Evolutionary conservation across 2,113 vertebrate species (phyloP).

Genomic region (Sinocyclocheilus grahami): DNA sequence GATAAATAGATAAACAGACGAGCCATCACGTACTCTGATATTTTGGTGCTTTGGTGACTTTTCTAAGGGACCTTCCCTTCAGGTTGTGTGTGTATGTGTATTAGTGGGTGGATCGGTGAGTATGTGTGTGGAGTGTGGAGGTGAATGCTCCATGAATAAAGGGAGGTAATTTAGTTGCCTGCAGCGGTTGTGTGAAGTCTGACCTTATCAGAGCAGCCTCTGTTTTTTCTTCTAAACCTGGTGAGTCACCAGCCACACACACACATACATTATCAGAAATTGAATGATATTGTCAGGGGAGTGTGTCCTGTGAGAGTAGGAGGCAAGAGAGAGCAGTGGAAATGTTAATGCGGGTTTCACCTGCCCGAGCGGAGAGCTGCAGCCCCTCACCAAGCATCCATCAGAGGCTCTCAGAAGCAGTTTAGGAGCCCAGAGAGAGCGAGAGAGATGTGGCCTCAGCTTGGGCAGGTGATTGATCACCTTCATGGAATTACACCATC

Average conservation of each 20-base stretch:
- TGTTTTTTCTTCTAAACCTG: conserved; percentile 64
- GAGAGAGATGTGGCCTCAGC: conserved; percentile 53
- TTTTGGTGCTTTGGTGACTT: conserved; percentile 11
- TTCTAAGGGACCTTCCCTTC: conserved; percentile 28
- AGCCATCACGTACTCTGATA: not conserved
- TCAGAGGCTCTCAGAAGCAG: conserved; percentile 61
- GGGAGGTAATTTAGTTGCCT: conserved; percentile 70
- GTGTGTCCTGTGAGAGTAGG: conserved; percentile 29
- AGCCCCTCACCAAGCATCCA: conserved; percentile 65
- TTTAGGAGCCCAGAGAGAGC: conserved; percentile 59
- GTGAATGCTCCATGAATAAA: conserved; percentile 68
- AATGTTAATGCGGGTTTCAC: conserved; percentile 55
- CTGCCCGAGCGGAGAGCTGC: conserved; percentile 56
- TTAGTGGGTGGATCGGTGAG: conserved; percentile 24
- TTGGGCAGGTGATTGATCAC: conserved; percentile 72
- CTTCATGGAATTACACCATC: conserved; percentile 62
- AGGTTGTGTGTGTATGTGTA: conserved; percentile 18
- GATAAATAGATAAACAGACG: not conserved
- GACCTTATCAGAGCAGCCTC: conserved; percentile 75
- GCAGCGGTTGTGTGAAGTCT: conserved; percentile 66
- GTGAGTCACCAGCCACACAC: conserved; percentile 63
- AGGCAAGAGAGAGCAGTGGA: conserved; percentile 26
- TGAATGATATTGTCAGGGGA: conserved; percentile 41
- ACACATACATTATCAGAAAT: conserved; percentile 23
- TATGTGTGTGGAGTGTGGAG: conserved; percentile 25